phyloP scores from a whole-genome alignment of 2,797 vertebrate species.

The Gymnocypris eckloni region DNA sequence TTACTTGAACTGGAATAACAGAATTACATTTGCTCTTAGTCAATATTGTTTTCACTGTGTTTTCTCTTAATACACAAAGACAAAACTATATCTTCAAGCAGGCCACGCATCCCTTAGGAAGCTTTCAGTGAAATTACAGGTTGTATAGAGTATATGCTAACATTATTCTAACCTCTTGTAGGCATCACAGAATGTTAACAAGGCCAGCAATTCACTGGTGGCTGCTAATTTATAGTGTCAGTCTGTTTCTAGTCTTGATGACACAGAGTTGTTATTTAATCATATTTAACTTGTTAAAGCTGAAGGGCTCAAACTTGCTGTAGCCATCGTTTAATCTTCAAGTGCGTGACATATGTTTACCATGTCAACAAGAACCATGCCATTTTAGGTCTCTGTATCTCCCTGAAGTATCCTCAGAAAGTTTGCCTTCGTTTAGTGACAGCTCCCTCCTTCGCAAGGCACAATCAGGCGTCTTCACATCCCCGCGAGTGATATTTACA shows the following conservation, averaged over 20 bases:
- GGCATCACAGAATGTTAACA: constrained; percentile 9
- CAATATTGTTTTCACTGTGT: constrained; percentile 4
- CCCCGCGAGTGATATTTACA: constrained; percentile 14
- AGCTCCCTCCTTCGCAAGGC: constrained; percentile 15
- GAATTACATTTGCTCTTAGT: constrained; percentile 24
- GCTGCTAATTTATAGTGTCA: constrained; percentile 20
- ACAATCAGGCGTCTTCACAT: constrained; percentile 4
- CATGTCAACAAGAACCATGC: constrained; percentile 14
- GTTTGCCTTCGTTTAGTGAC: constrained; percentile 33
- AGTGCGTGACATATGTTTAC: constrained; percentile 40
- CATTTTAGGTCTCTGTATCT: constrained; percentile 35
- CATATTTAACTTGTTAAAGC: constrained; percentile 26
- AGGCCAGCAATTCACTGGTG: constrained; percentile 22
- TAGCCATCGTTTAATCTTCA: constrained; percentile 35
- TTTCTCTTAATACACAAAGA: constrained; percentile 18
- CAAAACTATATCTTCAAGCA: constrained; percentile 37
- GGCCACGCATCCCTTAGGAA: background rate
- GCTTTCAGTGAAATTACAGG: constrained; percentile 12
- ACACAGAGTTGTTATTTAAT: constrained; percentile 13
- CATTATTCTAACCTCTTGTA: constrained; percentile 21
- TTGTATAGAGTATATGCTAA: constrained; percentile 18
- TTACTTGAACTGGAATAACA: constrained; percentile 20
- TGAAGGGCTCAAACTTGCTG: constrained; percentile 23
- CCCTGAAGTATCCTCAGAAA: constrained; percentile 44
- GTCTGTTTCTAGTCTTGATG: constrained; percentile 11